phyloP scores from a whole-genome alignment of 2,797 vertebrate genomes.

The Parauchenoglanis ngamensis region DNA sequence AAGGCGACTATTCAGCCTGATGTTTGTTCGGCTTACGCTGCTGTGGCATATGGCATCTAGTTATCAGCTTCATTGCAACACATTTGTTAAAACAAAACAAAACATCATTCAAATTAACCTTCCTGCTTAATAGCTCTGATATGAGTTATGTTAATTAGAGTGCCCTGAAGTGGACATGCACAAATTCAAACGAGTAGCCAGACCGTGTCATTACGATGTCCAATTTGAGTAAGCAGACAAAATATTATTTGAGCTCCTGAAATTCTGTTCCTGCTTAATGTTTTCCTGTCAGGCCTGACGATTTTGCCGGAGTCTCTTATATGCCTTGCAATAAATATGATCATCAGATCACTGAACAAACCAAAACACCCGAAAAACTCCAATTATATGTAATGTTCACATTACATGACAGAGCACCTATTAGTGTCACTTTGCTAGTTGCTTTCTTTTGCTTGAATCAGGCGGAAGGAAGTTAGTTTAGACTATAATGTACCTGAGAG shows the following conservation, averaged over 20 bases:
- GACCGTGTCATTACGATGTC: neutral
- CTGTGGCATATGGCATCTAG: conserved; percentile 25
- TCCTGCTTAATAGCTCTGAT: conserved; percentile 27
- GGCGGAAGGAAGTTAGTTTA: conserved; percentile 15
- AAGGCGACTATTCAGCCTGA: conserved; percentile 9
- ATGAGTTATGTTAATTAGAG: conserved; percentile 17
- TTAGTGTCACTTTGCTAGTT: conserved; percentile 12
- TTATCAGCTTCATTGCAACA: conserved; percentile 13
- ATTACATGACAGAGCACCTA: conserved; percentile 34
- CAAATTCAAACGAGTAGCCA: conserved; percentile 8
- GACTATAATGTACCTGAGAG: conserved; percentile 27
- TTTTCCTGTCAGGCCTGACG: neutral
- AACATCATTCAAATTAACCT: conserved; percentile 26
- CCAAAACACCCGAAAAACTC: neutral
- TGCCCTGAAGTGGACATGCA: neutral
- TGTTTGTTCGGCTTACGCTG: conserved; percentile 8
- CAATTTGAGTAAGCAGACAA: neutral
- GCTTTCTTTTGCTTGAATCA: conserved; percentile 18
- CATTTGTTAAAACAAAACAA: conserved; percentile 2
- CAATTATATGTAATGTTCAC: conserved; percentile 19
- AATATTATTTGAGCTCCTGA: neutral
- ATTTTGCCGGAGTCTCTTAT: neutral
- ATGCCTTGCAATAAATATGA: neutral
- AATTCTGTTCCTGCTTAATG: neutral
- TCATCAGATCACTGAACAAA: neutral